Conservation (phyloP, 2,113 vertebrate genomes). For the Hyperoodon ampullatus region DNA sequence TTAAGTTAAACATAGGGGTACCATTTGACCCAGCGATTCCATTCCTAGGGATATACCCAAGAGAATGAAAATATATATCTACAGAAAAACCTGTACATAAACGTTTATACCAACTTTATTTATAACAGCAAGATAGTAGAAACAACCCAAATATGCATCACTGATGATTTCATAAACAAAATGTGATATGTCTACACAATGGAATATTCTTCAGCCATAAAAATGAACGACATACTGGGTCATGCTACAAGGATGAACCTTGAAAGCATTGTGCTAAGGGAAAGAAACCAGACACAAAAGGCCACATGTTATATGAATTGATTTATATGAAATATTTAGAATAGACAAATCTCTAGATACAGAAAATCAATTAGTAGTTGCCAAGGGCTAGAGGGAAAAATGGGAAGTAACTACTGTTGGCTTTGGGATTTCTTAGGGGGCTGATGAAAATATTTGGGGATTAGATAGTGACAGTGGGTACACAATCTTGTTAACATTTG, state of each 20-base stretch:
- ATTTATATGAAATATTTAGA: not conserved
- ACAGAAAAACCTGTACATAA: not conserved
- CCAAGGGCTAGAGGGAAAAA: not conserved
- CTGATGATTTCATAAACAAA: not conserved
- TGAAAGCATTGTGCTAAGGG: not conserved
- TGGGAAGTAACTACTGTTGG: not conserved
- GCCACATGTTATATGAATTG: not conserved
- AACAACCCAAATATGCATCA: not conserved
- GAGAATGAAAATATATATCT: not conserved
- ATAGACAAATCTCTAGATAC: not conserved
- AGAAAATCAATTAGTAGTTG: not conserved
- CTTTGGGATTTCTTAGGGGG: not conserved
- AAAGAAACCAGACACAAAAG: not conserved
- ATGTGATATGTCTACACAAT: not conserved
- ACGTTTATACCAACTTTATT: not conserved
- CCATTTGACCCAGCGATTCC: not conserved
- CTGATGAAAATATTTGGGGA: not conserved
- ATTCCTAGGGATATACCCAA: not conserved
- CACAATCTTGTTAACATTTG: not conserved
- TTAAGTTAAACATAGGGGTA: not conserved
- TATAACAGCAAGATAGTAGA: not conserved
- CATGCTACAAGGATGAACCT: not conserved
- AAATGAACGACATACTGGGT: not conserved
- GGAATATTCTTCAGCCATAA: not conserved
- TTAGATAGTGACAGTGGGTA: not conserved